Evolutionary conservation across 2,797 vertebrate genomes (phyloP), one percentile per base, ranked within the genome.

Genomic region (Glossophaga mutica): DNA sequence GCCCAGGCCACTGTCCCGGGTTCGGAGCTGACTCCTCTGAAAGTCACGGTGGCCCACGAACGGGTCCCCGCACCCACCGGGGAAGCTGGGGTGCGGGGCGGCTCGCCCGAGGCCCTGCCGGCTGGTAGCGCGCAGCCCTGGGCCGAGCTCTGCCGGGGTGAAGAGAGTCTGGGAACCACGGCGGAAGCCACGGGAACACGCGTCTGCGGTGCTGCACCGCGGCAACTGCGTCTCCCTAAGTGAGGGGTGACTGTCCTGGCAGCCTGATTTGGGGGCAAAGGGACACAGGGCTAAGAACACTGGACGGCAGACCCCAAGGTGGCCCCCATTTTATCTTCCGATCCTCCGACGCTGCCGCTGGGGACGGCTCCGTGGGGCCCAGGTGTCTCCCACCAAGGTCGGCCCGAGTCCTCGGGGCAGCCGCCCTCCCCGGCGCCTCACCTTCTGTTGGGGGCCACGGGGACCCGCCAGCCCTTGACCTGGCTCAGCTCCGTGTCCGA

Each of bases 391-490:
- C 44, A 4, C 67, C 39, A 16, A 16, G 16, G 26, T 0, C 12
- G 3, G 19, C 48, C 57, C 16, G 0, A 32, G 11, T 24, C 16
- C 22, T 12, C 67, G 26, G 32, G 44, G 16, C 15, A 26, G 5
- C 19, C 73, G 0, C 22, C 24, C 59, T n/a, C 21, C 62, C 70
- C 9, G 4, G 1, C 4, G 11, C 67, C 94, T 9, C 97, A 99
- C 99, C 99, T 99, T 97, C 99, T 99, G 97, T 99, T 99, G 79
- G 99, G 96, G 96, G 99, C 98, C 98, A 99, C 99, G 0, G 99
- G 99, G 16, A 99, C 99, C 98, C 99, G 98, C 99, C 99, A 99
- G 87, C 99, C 99, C 94, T 99, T 99, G 96, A 99, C 98, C 98
- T 99, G 99, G 98, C 99, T 99, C 90, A 99, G 99, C 97, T 99